Evolutionary conservation across 1,140 invertebrate genomes (phyloP), one percentile per base, ranked within the genome.

Genomic region (Hypsibius dujardini): DNA sequence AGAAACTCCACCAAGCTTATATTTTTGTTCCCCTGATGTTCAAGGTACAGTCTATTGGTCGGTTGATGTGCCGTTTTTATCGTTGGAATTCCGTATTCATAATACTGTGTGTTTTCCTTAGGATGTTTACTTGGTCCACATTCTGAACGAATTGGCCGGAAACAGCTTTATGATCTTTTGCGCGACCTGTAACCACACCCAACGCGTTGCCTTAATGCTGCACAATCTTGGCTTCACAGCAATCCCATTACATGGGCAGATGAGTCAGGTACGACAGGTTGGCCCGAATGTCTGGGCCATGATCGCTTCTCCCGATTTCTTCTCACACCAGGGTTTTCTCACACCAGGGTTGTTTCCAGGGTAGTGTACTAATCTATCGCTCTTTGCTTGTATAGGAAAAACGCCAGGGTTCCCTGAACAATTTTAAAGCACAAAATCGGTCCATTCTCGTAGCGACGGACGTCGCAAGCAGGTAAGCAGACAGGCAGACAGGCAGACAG

Each of bases 151-250:
- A 83, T 80, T 96, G 77, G 86, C 90, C 2, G 95, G 94, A 40
- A 96, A 96, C 78, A 92, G 90, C 73, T 92, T 95, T 76, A 98
- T 98, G 84, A 88, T 98, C 73, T 98, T 98, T 79, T 95, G 92
- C 79, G 85, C 87, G 47, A 98, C 95, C 1, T 98, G 95, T 78
- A 90, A 87, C 71, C 89, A 89, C 76, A 93, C 93, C 0, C 85
- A 96, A 72, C 85, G 90, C 72, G 87, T 88, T 40, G 90, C 93
- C 0, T 80, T 97, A 12, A 82, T 98, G 78, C 80, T 98, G 47
- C 83, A 94, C 46, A 89, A 90, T 76, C 82, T 95, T 70, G 89
- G 94, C 47, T 84, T 94, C 75, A 84, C 88, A 70, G 94, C 94
- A 0, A 90, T 98, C 69, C 94, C 95, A 1, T 82, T 99, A 7